Evolutionary conservation across 2,113 vertebrate species (phyloP), one percentile per base, ranked within the genome.

Genomic region (Lucifuga dentata): DNA sequence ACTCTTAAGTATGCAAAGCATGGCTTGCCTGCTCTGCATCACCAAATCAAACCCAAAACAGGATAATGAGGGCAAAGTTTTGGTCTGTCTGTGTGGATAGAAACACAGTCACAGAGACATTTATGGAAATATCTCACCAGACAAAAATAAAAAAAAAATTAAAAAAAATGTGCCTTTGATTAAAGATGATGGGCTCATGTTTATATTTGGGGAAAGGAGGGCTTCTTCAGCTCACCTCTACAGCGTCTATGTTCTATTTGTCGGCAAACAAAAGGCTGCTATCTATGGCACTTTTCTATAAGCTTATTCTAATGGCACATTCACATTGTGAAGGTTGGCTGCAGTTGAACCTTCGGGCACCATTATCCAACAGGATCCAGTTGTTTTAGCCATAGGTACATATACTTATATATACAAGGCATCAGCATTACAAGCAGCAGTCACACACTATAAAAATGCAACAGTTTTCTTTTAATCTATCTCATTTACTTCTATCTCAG

Each of bases 41-140:
- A 69, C 49, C 55, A 61, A 68, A 62, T 57, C 39, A 74, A 71
- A 76, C 16, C 16, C 11, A 51, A 56, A 80, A 65, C 26, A 39
- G 64, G 44, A 73, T 64, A 63, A 83, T 62, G 59, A 74, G 23
- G 61, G 51, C 35, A 76, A 67, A 20, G 51, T 59, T n/a, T 61
- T 46, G 76, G 49, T 59, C 55, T 46, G 9, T 10, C 16, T 58
- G 23, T 56, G 59, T 66, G 73, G 44, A n/a, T 53, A 48, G 21
- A n/a, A 66, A 59, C 29, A 33, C 21, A 63, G 52, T 53, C 40
- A 44, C 43, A 44, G 68, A 75, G 53, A 74, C 26, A 64, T 53
- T 48, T 68, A 66, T 77, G 68, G 45, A 66, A 74, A 71, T 59
- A 68, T 48, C 60, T 59, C 33, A 23, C 21, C n/a, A 33, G 73